phyloP scores from a whole-genome alignment of 1,140 invertebrate species.

The Cydia amplana region DNA sequence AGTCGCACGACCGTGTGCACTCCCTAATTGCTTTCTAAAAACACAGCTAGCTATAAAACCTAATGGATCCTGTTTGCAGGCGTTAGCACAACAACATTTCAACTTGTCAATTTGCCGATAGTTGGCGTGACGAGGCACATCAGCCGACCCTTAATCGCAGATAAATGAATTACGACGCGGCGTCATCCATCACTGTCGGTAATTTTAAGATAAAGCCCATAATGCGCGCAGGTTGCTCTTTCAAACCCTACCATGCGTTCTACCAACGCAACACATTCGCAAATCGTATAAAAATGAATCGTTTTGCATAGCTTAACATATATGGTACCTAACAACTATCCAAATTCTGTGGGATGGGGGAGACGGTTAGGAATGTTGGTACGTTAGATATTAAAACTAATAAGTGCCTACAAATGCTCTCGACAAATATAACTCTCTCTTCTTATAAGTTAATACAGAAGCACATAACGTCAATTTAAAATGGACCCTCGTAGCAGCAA shows the following conservation, averaged over 20 bases:
- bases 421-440: no score
- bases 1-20: not conserved
- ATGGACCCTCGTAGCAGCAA: not conserved
- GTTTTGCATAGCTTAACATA: slow-evolving; percentile 7
- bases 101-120: slow-evolving; percentile 52
- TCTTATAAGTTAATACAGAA: no score
- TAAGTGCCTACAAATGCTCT: no score
- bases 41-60: slow-evolving; percentile 28
- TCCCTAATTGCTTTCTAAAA: slow-evolving; percentile 17
- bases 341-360: no score
- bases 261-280: not conserved
- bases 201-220: slow-evolving; percentile 72
- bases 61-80: slow-evolving; percentile 28
- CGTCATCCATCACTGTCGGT: slow-evolving; percentile 66
- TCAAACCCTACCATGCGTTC: slow-evolving; percentile 25
- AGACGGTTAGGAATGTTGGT: no score
- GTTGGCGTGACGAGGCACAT: slow-evolving; percentile 41
- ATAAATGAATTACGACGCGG: slow-evolving; percentile 68
- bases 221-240: slow-evolving; percentile 51
- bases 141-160: slow-evolving; percentile 57
- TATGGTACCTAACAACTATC: no score
- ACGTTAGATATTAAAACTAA: no score
- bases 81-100: slow-evolving; percentile 39
- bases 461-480: not conserved
- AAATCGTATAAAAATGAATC: not conserved